Conservation (phyloP, 2,797 vertebrate genomes). For the Aulostomus chinensis region DNA sequence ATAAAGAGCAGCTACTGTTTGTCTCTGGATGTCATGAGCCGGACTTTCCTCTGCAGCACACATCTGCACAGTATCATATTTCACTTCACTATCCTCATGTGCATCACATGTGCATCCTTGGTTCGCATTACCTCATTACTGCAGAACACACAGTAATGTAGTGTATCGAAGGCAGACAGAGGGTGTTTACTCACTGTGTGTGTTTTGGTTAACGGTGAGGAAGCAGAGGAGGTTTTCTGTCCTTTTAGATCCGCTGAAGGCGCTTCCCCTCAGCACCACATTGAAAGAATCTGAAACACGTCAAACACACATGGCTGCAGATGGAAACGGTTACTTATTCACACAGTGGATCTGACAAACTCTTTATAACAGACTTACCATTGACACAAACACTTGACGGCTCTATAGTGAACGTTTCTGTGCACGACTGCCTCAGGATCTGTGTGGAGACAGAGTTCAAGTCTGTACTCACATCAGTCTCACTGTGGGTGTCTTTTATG, state of each 20-base stretch:
- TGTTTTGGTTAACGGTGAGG: slow-evolving; percentile 81
- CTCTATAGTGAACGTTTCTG: slow-evolving; percentile 86
- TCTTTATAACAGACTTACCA: slow-evolving; percentile 76
- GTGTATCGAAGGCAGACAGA: not conserved
- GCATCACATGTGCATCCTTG: too few relatives aligned
- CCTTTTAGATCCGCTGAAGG: slow-evolving; percentile 83
- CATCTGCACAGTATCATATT: slow-evolving; percentile 22
- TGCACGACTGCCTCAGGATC: slow-evolving; percentile 89
- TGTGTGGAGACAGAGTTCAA: slow-evolving; percentile 56
- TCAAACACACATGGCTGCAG: not conserved
- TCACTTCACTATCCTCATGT: too few relatives aligned
- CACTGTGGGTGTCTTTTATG: not conserved
- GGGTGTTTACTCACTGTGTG: slow-evolving; percentile 78
- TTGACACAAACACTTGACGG: slow-evolving; percentile 93
- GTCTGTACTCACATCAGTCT: not conserved
- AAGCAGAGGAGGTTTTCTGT: slow-evolving; percentile 78
- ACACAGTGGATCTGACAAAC: too few relatives aligned
- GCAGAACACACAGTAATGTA: too few relatives aligned
- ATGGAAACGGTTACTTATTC: too few relatives aligned
- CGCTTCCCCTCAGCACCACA: slow-evolving; percentile 87
- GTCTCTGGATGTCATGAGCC: too few relatives aligned
- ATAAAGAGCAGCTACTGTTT: slow-evolving; percentile 60
- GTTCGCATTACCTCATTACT: too few relatives aligned
- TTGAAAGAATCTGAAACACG: slow-evolving; percentile 89
- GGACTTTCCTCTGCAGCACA: slow-evolving; percentile 48